Evolutionary conservation across 2,888 invertebrate genomes (phyloP).

Genomic region (Phalera bucephala): DNA sequence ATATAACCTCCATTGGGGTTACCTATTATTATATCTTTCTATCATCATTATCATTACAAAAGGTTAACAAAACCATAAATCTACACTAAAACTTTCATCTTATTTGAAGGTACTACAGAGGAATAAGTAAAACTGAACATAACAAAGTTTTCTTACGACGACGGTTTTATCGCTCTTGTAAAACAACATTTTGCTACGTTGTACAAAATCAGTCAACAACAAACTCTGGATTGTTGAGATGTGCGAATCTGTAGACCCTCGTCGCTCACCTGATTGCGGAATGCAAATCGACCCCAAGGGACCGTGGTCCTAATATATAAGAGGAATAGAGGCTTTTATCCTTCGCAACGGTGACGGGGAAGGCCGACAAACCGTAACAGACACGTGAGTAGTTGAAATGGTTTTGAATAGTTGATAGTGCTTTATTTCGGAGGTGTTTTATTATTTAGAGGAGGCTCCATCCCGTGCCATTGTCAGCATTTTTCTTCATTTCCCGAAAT

Average conservation of each 20-base stretch:
- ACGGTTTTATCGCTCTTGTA: constrained; percentile 28
- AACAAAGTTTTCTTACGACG: constrained; percentile 20
- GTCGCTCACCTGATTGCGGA: constrained; percentile 64
- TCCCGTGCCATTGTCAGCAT: constrained; percentile 27
- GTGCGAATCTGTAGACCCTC: constrained; percentile 55
- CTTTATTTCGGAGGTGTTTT: constrained; percentile 48
- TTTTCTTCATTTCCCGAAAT: constrained; percentile 34
- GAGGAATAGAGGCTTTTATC: constrained; percentile 52
- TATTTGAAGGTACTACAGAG: too few relatives aligned
- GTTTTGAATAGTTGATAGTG: constrained; percentile 57
- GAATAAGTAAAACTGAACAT: constrained; percentile 12
- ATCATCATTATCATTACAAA: too few relatives aligned
- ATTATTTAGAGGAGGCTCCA: constrained; percentile 43
- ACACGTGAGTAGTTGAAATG: constrained; percentile 53
- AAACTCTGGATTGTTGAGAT: constrained; percentile 54
- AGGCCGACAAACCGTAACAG: constrained; percentile 46
- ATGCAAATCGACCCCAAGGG: constrained; percentile 54
- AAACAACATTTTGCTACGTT: constrained; percentile 38
- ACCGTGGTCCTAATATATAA: constrained; percentile 46
- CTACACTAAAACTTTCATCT: too few relatives aligned
- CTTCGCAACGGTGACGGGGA: constrained; percentile 26
- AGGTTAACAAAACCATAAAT: too few relatives aligned
- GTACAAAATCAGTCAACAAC: constrained; percentile 48
- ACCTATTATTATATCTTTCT: too few relatives aligned
- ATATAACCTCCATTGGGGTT: too few relatives aligned